phyloP scores from a whole-genome alignment of 2,797 vertebrate species.

The Remorina albescens region DNA sequence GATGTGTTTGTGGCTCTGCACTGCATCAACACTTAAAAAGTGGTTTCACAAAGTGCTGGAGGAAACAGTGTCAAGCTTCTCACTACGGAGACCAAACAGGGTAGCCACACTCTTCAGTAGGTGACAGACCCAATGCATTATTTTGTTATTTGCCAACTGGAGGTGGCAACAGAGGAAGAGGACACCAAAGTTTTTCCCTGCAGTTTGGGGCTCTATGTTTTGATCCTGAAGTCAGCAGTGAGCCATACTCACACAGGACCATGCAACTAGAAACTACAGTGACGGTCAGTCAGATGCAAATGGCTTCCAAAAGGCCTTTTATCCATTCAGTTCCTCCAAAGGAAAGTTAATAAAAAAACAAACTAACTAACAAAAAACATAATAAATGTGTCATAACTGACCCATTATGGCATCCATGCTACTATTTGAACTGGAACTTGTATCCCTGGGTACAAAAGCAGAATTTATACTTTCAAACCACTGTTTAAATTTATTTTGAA shows the following conservation, averaged over 20 bases:
- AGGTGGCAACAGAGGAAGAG: not conserved
- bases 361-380: too few relatives aligned
- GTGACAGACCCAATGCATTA: not conserved
- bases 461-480: too few relatives aligned
- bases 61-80: not conserved
- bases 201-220: not conserved
- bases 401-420: too few relatives aligned
- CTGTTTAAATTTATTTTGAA: too few relatives aligned
- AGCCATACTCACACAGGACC: not conserved
- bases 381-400: too few relatives aligned
- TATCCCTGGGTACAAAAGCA: too few relatives aligned
- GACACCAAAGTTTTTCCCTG: not conserved
- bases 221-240: not conserved
- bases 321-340: not conserved
- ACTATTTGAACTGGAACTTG: too few relatives aligned
- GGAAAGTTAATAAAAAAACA: too few relatives aligned
- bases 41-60: not conserved
- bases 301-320: not conserved
- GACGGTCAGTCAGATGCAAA: not conserved
- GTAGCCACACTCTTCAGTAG: not conserved
- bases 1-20: constrained; percentile 2
- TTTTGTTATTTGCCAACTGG: not conserved
- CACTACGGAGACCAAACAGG: not conserved
- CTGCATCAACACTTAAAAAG: too few relatives aligned
- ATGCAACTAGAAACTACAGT: not conserved